Evolutionary conservation across 2,113 vertebrate species (phyloP), one percentile per base, ranked within the genome.

Genomic region (Promerops cafer): DNA sequence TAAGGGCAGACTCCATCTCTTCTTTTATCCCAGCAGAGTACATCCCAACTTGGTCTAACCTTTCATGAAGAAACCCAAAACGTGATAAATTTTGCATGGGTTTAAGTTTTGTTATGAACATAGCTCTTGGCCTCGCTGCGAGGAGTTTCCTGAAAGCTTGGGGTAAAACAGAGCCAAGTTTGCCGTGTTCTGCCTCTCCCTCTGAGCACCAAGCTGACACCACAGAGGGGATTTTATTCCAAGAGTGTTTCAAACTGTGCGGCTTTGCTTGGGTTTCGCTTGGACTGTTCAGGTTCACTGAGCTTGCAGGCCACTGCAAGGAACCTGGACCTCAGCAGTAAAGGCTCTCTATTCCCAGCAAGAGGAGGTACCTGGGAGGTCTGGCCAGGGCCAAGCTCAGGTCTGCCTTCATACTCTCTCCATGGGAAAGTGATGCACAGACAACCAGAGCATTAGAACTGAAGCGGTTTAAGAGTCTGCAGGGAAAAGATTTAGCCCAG

Each of bases 111-210:
- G 83, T 72, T 93, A 92, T 16, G 86, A 90, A 45, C 84, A 27
- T 4, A 83, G 57, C 54, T 89, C 83, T 93, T 95, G 96, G 92
- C 83, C 80, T 93, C 40, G 2, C 69, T 66, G 57, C 8, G 13
- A 93, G 85, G 75, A 71, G 83, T 93, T 94, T 96, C 89, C 94
- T 93, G 94, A 96, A 92, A 87, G 96, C 88, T 82, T 96, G 89
- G 93, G 72, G 80, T 66, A 86, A 83, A 89, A 20, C 61, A 57
- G 44, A 96, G 96, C 93, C 96, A 97, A 97, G 88, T 81, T 84
- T 89, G 90, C 61, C 0, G 5, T 68, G 64, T 40, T 86, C 44
- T 80, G 65, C 76, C 80, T 94, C 77, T 89, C 69, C 56, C 90
- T 9, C 31, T 50, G 72, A 77, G 83, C 83, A 87, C 52, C 50